These are phyloP conservation scores for Lithodes maja DNA, from an alignment of 2,888 invertebrate genomes.

Conservation along the genomic window DNA sequence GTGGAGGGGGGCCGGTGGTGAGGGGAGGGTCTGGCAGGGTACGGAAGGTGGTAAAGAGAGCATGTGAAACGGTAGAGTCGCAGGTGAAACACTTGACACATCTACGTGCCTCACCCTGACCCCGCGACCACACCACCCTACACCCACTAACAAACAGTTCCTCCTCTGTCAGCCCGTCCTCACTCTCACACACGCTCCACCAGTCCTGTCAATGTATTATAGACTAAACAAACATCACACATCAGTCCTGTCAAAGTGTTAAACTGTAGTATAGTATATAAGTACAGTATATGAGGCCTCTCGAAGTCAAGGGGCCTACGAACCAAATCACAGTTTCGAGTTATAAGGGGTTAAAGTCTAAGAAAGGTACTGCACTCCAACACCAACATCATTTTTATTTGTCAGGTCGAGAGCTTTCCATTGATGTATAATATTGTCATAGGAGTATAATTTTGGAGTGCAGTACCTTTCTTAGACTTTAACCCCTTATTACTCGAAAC, in stretches of 20 bases:
- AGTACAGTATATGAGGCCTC: neutral
- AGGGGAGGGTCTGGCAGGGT: slow-evolving; percentile 68
- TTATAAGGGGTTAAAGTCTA: no score
- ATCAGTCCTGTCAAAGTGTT: neutral
- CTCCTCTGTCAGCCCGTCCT: slow-evolving; percentile 64
- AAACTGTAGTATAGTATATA: neutral
- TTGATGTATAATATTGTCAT: no score
- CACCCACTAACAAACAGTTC: slow-evolving; percentile 63
- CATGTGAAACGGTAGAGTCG: slow-evolving; percentile 61
- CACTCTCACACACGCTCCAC: slow-evolving; percentile 62
- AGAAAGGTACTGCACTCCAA: no score
- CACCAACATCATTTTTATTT: no score
- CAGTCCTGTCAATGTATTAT: slow-evolving; percentile 50
- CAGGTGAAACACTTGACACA: slow-evolving; percentile 64
- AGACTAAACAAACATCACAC: neutral
- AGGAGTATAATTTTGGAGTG: no score
- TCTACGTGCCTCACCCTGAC: slow-evolving; percentile 60
- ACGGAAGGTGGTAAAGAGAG: slow-evolving; percentile 68
- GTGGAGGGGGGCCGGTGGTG: no score
- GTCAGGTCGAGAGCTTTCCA: no score
- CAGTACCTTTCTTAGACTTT: no score
- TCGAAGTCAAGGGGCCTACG: no score
- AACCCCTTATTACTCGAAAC: no score
- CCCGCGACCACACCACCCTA: slow-evolving; percentile 69
- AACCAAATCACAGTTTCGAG: no score